A percentile compares a stretch with the other conserved stretches of the same genome.
Conservation (phyloP, 2,888 invertebrate species). For the Drosophila quinaria region DNA sequence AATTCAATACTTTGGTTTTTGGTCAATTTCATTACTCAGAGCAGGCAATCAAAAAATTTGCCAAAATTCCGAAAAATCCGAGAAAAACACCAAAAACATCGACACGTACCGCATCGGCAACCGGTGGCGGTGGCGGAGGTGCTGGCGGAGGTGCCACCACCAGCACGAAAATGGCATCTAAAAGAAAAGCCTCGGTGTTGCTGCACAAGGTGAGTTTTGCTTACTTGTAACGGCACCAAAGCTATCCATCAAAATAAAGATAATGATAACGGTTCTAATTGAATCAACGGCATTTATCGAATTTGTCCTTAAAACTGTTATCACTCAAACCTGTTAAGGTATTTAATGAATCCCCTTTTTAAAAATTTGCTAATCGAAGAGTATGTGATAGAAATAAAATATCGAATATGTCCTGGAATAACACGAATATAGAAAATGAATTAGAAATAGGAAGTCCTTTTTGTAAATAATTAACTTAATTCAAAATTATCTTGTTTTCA, state of each 20-base stretch:
- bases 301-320: no score
- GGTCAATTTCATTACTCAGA: conserved; percentile 63
- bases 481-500: background rate
- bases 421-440: background rate
- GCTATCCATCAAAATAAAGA: background rate
- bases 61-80: conserved; percentile 85
- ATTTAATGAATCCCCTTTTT: no score
- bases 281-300: no score
- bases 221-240: background rate
- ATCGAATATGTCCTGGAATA: background rate
- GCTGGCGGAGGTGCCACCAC: conserved; percentile 84
- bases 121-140: conserved; percentile 84
- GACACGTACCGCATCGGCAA: conserved; percentile 85
- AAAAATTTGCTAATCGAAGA: background rate
- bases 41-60: conserved; percentile 77
- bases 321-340: no score
- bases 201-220: conserved; percentile 85
- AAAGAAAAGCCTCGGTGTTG: conserved; percentile 86
- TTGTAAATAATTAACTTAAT: background rate
- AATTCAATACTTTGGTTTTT: conserved; percentile 66
- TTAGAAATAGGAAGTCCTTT: background rate
- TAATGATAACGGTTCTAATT: no score
- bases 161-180: conserved; percentile 85
- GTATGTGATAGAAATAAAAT: background rate
- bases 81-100: conserved; percentile 85